phyloP scores from a whole-genome alignment of 1,140 invertebrate genomes.

The Samia ricini region DNA sequence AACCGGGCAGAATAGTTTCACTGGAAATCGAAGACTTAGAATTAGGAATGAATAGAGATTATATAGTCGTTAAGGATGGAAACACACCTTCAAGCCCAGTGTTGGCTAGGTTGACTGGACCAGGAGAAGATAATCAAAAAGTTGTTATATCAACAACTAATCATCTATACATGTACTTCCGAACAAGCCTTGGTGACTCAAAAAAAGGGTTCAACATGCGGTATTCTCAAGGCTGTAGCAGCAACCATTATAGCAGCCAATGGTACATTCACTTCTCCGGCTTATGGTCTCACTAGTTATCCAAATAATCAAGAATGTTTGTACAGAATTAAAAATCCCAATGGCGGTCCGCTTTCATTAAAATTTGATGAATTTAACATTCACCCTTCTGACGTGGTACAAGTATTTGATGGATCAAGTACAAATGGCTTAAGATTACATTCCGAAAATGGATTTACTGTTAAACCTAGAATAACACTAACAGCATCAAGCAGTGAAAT shows the following conservation, averaged over 20 bases:
- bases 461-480: slow-evolving; percentile 91
- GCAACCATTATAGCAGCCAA: slow-evolving; percentile 88
- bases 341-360: slow-evolving; percentile 89
- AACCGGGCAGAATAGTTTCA: slow-evolving; percentile 91
- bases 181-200: slow-evolving; percentile 92
- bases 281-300: slow-evolving; percentile 89
- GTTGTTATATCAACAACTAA: slow-evolving; percentile 95
- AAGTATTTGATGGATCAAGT: slow-evolving; percentile 93
- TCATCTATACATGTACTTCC: slow-evolving; percentile 94
- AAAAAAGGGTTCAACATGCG: slow-evolving; percentile 94
- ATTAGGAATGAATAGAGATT: slow-evolving; percentile 90
- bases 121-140: slow-evolving; percentile 85
- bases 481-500: slow-evolving; percentile 96
- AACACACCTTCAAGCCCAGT: slow-evolving; percentile 89
- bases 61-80: slow-evolving; percentile 93
- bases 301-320: slow-evolving; percentile 95
- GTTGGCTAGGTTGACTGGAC: slow-evolving; percentile 90
- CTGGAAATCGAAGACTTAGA: slow-evolving; percentile 95
- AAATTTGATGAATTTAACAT: slow-evolving; percentile 93
- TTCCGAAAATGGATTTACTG: slow-evolving; percentile 92
- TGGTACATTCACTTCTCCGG: slow-evolving; percentile 92
- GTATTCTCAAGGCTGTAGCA: slow-evolving; percentile 92
- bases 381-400: slow-evolving; percentile 91
- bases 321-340: slow-evolving; percentile 91
- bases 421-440: slow-evolving; percentile 91